Evolutionary conservation across 2,113 vertebrate genomes (phyloP).

Genomic region (Apaloderma vittatum): DNA sequence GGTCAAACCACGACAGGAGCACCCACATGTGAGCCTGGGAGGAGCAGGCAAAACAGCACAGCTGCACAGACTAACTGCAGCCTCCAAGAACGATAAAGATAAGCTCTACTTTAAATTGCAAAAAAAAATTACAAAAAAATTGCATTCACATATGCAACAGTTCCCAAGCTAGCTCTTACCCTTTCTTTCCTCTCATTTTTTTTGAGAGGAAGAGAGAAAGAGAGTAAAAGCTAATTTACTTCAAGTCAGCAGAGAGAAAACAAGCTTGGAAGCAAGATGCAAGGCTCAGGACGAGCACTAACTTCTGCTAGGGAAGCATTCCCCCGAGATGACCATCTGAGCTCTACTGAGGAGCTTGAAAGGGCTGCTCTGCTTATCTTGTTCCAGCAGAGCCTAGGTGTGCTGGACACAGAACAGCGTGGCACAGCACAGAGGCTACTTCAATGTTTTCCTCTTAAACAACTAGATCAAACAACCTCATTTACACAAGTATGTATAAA

Average conservation of each 20-base stretch:
- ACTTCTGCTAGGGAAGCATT: not conserved
- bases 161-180: not conserved
- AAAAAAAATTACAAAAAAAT: not conserved
- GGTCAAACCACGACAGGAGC: no score
- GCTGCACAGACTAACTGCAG: not conserved
- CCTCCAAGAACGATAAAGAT: not conserved
- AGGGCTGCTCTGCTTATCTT: slow-evolving; percentile 29
- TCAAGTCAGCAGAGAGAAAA: slow-evolving; percentile 17
- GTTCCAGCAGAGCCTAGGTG: slow-evolving; percentile 38
- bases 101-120: not conserved
- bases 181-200: not conserved
- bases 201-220: not conserved
- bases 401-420: not conserved
- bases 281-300: not conserved
- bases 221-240: slow-evolving; percentile 27
- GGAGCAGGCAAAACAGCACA: not conserved
- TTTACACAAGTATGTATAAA: not conserved
- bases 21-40: accelerated
- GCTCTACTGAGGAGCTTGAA: slow-evolving; percentile 24
- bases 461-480: not conserved
- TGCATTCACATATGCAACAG: not conserved
- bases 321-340: not conserved
- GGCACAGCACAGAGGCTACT: not conserved
- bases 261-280: not conserved
- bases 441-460: not conserved